phyloP scores from a whole-genome alignment of 2,888 invertebrate species.

The Synanthedon myopaeformis region DNA sequence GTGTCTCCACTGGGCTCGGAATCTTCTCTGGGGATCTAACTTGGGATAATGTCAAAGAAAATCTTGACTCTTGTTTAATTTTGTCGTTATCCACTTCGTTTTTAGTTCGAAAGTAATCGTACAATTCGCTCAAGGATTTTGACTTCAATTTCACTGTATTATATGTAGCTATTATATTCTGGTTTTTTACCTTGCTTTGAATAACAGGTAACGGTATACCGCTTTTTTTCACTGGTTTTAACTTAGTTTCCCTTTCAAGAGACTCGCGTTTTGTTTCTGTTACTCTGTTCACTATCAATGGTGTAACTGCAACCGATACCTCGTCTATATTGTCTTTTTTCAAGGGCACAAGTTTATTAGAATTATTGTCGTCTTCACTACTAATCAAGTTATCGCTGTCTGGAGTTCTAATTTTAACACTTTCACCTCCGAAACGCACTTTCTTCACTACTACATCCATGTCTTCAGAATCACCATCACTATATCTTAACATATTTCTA shows the following conservation, averaged over 20 bases:
- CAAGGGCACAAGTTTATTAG: conserved; percentile 10
- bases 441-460: conserved; percentile 72
- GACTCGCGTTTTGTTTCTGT: conserved; percentile 46
- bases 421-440: conserved; percentile 88
- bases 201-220: conserved; percentile 58
- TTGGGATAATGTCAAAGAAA: conserved; percentile 46
- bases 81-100: conserved; percentile 30
- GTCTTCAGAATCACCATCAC: conserved; percentile 73
- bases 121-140: conserved; percentile 59
- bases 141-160: conserved; percentile 53
- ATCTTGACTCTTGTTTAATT: conserved; percentile 33
- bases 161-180: conserved; percentile 23
- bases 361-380: conserved; percentile 54
- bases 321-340: conserved; percentile 27
- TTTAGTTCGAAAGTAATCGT: conserved; percentile 59
- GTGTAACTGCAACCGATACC: conserved; percentile 25
- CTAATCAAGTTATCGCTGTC: conserved; percentile 80
- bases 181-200: conserved; percentile 29
- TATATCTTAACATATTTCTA: conserved; percentile 68
- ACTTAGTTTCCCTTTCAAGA: conserved; percentile 26
- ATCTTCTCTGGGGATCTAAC: conserved; percentile 47
- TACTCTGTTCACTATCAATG: conserved; percentile 34
- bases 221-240: conserved; percentile 36
- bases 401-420: conserved; percentile 86
- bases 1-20: conserved; percentile 65